A percentile compares a stretch with the other conserved stretches of the same genome.
Evolutionary conservation across 2,888 invertebrate genomes (phyloP).

Genomic region (Drosophila monieri): DNA sequence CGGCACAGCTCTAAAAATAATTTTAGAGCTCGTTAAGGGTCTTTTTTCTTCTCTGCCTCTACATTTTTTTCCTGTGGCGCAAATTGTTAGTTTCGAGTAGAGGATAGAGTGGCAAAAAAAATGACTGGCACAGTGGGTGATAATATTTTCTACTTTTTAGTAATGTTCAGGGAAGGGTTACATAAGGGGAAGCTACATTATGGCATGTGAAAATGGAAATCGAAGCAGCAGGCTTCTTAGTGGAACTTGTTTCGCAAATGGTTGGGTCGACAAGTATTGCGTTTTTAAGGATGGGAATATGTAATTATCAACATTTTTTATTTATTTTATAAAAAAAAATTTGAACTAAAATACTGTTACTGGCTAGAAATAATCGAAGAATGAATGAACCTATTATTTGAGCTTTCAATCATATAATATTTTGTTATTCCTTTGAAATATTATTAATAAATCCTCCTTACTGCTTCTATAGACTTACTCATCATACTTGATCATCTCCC

Average conservation of each 20-base stretch:
- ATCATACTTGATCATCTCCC: too few relatives aligned
- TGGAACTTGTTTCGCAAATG: slow-evolving; percentile 35
- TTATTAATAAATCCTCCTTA: too few relatives aligned
- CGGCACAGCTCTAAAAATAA: slow-evolving; percentile 43
- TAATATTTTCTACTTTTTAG: slow-evolving; percentile 14
- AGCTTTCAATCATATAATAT: too few relatives aligned
- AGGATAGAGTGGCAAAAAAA: slow-evolving; percentile 6
- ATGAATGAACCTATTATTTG: too few relatives aligned
- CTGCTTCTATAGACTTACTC: too few relatives aligned
- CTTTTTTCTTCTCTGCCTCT: slow-evolving; percentile 2
- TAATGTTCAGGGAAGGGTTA: slow-evolving; percentile 25
- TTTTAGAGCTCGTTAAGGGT: slow-evolving; percentile 31
- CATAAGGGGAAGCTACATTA: slow-evolving; percentile 2
- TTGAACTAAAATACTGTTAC: background rate
- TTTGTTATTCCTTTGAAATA: too few relatives aligned
- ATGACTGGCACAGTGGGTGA: slow-evolving; percentile 48
- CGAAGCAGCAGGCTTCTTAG: slow-evolving; percentile 6
- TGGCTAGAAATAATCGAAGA: background rate
- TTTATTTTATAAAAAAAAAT: background rate
- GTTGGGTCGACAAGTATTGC: slow-evolving; percentile 19
- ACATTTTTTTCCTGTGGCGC: slow-evolving; percentile 55
- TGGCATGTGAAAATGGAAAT: slow-evolving; percentile 16
- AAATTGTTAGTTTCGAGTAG: slow-evolving; percentile 61
- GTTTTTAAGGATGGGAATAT: slow-evolving; percentile 8
- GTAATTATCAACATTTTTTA: background rate